Conservation (phyloP, 2,888 invertebrate genomes). For the Cephus rjabovi region DNA sequence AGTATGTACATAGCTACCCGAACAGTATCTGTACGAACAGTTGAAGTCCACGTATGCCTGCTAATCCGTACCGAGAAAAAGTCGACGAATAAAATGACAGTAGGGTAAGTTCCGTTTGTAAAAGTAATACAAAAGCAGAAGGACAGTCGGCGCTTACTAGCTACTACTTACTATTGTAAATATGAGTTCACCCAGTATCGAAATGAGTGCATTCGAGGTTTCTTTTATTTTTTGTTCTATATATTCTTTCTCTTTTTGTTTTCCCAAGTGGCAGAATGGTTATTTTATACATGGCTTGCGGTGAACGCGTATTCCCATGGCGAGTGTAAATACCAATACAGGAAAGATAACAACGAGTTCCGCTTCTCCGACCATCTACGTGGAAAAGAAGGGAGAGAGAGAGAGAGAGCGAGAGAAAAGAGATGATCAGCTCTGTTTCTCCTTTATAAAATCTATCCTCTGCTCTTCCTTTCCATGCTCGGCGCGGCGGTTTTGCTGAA, state of each 20-base stretch:
- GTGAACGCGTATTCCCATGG: conserved; percentile 24
- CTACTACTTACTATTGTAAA: conserved; percentile 11
- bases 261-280: conserved; percentile 5
- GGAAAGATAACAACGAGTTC: conserved; percentile 24
- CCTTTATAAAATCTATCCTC: background rate
- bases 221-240: background rate
- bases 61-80: background rate
- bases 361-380: background rate
- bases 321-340: conserved; percentile 39
- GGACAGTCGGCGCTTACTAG: background rate
- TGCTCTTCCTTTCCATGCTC: background rate
- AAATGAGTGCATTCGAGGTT: conserved; percentile 34
- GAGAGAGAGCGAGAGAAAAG: conserved; percentile 11
- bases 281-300: conserved; percentile 18
- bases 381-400: background rate
- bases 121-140: background rate
- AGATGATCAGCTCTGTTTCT: conserved; percentile 1
- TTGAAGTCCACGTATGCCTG: background rate
- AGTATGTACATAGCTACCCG: background rate
- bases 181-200: conserved; percentile 26
- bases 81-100: background rate
- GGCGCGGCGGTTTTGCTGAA: background rate
- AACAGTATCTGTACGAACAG: background rate
- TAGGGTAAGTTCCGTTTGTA: background rate
- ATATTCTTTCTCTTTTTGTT: background rate